Conservation (phyloP, 2,113 vertebrate genomes). For the Propithecus coquereli region DNA sequence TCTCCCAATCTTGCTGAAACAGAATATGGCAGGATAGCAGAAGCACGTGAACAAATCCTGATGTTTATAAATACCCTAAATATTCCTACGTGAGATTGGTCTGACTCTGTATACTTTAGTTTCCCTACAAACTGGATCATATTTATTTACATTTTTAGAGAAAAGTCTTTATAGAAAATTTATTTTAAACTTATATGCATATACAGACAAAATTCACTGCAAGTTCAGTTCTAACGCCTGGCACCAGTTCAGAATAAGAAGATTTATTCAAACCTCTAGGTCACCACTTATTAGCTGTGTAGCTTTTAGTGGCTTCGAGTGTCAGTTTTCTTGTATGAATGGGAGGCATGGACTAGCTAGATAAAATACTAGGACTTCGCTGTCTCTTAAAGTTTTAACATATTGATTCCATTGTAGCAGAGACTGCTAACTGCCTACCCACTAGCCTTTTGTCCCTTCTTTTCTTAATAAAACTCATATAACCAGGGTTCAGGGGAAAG, state of each 20-base stretch:
- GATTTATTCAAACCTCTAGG: neutral
- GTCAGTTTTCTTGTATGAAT: neutral
- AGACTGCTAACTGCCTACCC: neutral
- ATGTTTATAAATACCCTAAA: neutral
- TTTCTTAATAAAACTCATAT: neutral
- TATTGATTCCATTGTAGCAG: neutral
- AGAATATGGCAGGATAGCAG: neutral
- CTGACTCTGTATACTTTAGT: neutral
- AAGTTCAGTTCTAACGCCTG: neutral
- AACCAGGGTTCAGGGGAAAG: neutral
- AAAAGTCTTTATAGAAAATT: slow-evolving; percentile 18
- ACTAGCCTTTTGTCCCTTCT: neutral
- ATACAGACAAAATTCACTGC: neutral
- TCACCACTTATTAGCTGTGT: neutral
- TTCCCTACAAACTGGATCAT: neutral
- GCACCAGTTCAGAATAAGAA: neutral
- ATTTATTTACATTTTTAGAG: slow-evolving; percentile 33
- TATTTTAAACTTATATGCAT: slow-evolving; percentile 6
- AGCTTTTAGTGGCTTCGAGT: neutral
- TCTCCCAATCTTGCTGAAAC: neutral
- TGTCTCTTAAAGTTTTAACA: neutral
- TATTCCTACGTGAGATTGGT: neutral
- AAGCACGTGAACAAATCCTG: neutral
- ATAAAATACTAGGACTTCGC: neutral
- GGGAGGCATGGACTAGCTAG: neutral